Evolutionary conservation across 2,888 invertebrate genomes (phyloP).

Genomic region (Lasiommata megera): DNA sequence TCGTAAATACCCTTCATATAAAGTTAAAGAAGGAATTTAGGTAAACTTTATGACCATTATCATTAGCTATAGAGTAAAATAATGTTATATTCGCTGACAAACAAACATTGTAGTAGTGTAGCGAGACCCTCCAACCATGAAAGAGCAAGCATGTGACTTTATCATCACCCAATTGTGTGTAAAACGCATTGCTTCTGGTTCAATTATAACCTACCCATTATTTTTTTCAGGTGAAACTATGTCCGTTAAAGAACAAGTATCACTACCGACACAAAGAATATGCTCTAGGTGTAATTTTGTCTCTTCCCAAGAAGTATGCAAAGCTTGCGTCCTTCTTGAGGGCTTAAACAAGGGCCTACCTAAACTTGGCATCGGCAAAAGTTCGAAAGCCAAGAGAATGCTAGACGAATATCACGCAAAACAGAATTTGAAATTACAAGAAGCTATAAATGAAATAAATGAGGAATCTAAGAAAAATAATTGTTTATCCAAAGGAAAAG

Average conservation of each 20-base stretch:
- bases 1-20: too few species aligned
- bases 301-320: slow-evolving; percentile 96
- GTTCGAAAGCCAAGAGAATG: slow-evolving; percentile 88
- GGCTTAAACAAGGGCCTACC: slow-evolving; percentile 97
- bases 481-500: slow-evolving; percentile 35
- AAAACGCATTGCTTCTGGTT: too few species aligned
- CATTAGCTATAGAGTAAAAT: too few species aligned
- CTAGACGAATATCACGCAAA: slow-evolving; percentile 77
- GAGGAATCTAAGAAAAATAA: slow-evolving; percentile 39
- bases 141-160: too few species aligned
- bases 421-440: slow-evolving; percentile 39
- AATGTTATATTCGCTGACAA: too few species aligned
- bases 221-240: slow-evolving; percentile 85
- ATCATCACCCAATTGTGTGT: too few species aligned
- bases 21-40: too few species aligned
- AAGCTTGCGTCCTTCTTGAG: slow-evolving; percentile 97
- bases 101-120: too few species aligned
- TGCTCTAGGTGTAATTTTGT: slow-evolving; percentile 95
- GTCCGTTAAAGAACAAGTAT: slow-evolving; percentile 89
- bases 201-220: not conserved
- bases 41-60: too few species aligned
- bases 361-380: slow-evolving; percentile 93
- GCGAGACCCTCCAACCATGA: too few species aligned
- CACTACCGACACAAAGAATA: slow-evolving; percentile 89
- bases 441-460: slow-evolving; percentile 51